Percentiles rank a stretch among this genome's conserved stretches.
Conservation (phyloP, 2,113 vertebrate species). For the Lasiurus cinereus region DNA sequence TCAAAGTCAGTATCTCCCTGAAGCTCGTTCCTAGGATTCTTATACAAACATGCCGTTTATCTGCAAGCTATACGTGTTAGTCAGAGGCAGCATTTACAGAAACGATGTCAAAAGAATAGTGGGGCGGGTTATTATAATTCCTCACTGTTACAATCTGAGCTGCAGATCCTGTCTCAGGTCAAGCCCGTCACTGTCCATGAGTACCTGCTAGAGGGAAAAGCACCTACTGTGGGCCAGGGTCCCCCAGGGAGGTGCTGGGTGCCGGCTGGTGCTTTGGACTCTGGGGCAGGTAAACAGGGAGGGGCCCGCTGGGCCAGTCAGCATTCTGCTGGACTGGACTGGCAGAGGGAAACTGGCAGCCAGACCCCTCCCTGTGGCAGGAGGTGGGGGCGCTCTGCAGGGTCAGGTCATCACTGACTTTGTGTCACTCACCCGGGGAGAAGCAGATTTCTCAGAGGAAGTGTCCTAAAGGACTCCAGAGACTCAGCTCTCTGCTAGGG, state of each 20-base stretch:
- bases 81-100: not conserved
- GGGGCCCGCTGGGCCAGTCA: not conserved
- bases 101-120: not conserved
- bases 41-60: not conserved
- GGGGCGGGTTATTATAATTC: not conserved
- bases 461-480: not conserved
- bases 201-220: not conserved
- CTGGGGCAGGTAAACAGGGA: not conserved
- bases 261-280: not conserved
- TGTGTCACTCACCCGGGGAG: not conserved
- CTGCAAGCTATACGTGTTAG: not conserved
- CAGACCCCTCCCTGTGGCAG: not conserved
- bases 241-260: rapidly evolving
- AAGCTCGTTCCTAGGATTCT: not conserved
- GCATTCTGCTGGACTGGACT: not conserved
- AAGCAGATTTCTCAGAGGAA: not conserved
- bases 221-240: not conserved
- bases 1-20: not conserved
- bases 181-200: not conserved
- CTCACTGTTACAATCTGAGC: not conserved
- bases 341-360: not conserved
- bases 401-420: not conserved
- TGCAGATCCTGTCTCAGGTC: not conserved
- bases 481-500: not conserved
- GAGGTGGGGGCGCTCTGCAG: slow-evolving; percentile 12